phyloP scores from a whole-genome alignment of 2,888 invertebrate species.

The Hoplodrina ambigua region DNA sequence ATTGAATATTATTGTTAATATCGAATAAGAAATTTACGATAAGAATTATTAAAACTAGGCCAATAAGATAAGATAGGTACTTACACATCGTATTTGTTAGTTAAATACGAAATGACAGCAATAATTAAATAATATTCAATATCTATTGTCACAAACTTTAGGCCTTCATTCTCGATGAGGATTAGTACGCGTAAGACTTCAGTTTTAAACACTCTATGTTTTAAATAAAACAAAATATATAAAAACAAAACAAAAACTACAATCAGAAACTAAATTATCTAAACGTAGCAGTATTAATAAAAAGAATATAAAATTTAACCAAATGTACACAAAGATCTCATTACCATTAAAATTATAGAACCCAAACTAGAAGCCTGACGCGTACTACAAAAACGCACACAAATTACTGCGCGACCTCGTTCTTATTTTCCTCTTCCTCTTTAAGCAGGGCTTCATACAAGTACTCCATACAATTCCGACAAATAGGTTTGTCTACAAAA shows the following conservation, averaged over 20 bases:
- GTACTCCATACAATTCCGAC: constrained; percentile 49
- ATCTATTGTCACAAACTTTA: constrained; percentile 43
- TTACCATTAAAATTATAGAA: constrained; percentile 23
- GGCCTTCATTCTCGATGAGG: constrained; percentile 38
- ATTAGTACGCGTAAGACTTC: constrained; percentile 38
- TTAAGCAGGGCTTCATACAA: constrained; percentile 23
- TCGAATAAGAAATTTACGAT: constrained; percentile 1
- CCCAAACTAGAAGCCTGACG: constrained; percentile 22
- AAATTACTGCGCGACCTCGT: neutral
- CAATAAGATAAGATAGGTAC: constrained; percentile 28
- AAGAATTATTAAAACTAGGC: constrained; percentile 27
- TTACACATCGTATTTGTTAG: neutral
- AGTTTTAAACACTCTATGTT: neutral
- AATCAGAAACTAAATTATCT: neutral
- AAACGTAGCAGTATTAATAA: too few species aligned
- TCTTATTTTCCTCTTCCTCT: constrained; percentile 11
- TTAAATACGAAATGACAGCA: neutral
- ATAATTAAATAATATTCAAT: too few species aligned
- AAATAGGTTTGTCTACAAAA: constrained; percentile 60
- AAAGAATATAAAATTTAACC: neutral
- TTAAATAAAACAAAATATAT: neutral
- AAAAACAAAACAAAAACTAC: neutral
- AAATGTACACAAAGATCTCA: constrained; percentile 25
- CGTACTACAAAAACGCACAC: constrained; percentile 11
- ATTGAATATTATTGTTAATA: constrained; percentile 52